Base-by-base conservation (phyloP, 2,888 invertebrate species). In the Polymixis flavicincta region DNA sequence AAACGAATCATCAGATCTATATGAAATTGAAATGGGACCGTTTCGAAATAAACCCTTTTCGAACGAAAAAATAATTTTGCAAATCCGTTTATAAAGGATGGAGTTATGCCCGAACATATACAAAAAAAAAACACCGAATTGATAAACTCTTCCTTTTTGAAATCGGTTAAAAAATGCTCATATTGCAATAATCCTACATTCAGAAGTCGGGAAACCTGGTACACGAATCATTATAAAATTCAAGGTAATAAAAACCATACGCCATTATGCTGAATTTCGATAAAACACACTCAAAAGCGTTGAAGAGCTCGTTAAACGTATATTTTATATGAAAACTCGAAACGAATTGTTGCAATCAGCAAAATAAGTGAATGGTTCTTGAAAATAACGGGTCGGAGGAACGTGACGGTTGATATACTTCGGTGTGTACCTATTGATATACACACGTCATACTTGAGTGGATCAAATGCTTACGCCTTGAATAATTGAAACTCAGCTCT, bases 331-430 rank as follows among this genome's bases (percentile, higher is more conserved):
- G 75, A 68, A 72, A 81, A 76, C 52, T 82, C 77, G 57, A 79
- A 79, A 66, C 74, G 67, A 77, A 83, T 74, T 71, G 70, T 74
- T 73, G 77, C 80, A 83, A 83, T 85, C 87, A 87, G 74, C 71
- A 83, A 83, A 76, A 78, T 78, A 82, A 76, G 76, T 82, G 85
- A 84, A 85, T 76, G 84, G 78, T 78, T 80, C 86, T 86, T 66
- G 71, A 85, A 82, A 71, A 84, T 78, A 85, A 78, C 74, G 64
- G 69, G 37, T 78, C 42, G 64, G 28, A 70, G 60, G 74, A 59
- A 87, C 84, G 78, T 84, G 82, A 80, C 71, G 77, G 80, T 78
- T 77, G 48, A 57, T 70, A 71, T 71, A 76, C 69, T 80, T 74
- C 42, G 64, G 45, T 25, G 57, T 37, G 57, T 78, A 55, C 64